These are phyloP conservation scores for Lethenteron camtschaticum DNA, from an alignment of 2,113 vertebrate genomes.

Conservation along the genomic window DNA sequence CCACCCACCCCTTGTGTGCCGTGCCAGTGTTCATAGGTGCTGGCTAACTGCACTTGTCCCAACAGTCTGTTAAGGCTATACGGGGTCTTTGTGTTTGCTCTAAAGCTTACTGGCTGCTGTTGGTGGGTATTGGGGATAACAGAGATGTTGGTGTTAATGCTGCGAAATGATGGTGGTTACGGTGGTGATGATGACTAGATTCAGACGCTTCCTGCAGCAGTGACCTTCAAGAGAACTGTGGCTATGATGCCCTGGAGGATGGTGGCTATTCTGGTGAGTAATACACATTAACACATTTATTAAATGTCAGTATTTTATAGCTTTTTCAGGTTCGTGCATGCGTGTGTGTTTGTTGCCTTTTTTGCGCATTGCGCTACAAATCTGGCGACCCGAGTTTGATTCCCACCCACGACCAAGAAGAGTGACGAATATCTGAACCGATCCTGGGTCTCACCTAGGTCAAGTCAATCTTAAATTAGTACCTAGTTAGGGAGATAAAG, in stretches of 20 bases:
- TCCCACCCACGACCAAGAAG: neutral
- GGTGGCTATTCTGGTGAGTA: slow-evolving; percentile 52
- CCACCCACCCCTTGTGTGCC: too few relatives aligned
- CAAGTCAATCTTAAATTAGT: neutral
- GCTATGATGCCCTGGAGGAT: slow-evolving; percentile 69
- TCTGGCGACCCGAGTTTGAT: neutral
- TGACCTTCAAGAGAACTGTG: slow-evolving; percentile 61
- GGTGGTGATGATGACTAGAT: too few relatives aligned
- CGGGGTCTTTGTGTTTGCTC: too few relatives aligned
- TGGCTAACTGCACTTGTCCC: too few relatives aligned
- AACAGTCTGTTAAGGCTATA: too few relatives aligned
- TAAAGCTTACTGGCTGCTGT: too few relatives aligned
- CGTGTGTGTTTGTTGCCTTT: neutral
- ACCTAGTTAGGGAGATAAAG: too few relatives aligned
- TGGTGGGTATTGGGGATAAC: too few relatives aligned
- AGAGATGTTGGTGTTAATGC: too few relatives aligned
- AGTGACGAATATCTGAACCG: neutral
- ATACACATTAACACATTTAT: neutral
- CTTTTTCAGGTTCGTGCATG: neutral
- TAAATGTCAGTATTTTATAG: too few relatives aligned
- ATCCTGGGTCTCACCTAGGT: neutral
- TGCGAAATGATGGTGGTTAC: too few relatives aligned
- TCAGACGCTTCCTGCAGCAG: slow-evolving; percentile 24
- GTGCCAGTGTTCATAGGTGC: too few relatives aligned
- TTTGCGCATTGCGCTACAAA: neutral